phyloP scores from a whole-genome alignment of 2,797 vertebrate genomes.

The Myotis pilosus region DNA sequence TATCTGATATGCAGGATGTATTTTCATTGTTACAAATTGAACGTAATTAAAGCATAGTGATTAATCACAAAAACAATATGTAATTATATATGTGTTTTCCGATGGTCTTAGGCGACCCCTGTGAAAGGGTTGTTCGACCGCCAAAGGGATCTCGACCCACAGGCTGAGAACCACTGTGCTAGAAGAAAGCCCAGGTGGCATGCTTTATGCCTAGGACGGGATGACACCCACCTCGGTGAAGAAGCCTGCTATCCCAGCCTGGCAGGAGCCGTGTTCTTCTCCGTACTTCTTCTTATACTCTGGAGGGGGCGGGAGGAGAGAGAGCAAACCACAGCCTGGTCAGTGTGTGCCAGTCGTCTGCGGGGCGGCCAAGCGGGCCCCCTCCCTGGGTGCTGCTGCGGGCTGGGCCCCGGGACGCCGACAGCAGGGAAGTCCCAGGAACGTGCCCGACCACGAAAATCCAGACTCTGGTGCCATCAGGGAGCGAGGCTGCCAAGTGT shows the following conservation, averaged over 20 bases:
- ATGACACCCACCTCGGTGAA: conserved; percentile 92
- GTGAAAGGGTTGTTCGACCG: too few species aligned
- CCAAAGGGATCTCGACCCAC: too few species aligned
- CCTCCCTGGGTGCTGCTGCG: rapidly evolving
- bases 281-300: conserved; percentile 99
- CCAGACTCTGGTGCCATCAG: neutral
- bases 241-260: conserved; percentile 96
- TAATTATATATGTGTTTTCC: too few species aligned
- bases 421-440: neutral
- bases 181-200: neutral
- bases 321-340: conserved; percentile 85
- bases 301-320: conserved; percentile 76
- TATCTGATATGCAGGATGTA: too few species aligned
- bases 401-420: neutral
- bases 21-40: too few species aligned
- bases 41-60: too few species aligned
- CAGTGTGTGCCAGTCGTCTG: conserved; percentile 76
- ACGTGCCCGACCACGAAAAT: conserved; percentile 63
- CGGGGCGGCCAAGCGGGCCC: neutral
- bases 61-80: too few species aligned
- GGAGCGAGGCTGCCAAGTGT: neutral
- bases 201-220: neutral
- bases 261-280: conserved; percentile 99
- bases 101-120: too few species aligned
- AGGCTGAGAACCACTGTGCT: too few species aligned